phyloP scores from a whole-genome alignment of 2,797 vertebrate species.

The Hapalemur alaotrensis region DNA sequence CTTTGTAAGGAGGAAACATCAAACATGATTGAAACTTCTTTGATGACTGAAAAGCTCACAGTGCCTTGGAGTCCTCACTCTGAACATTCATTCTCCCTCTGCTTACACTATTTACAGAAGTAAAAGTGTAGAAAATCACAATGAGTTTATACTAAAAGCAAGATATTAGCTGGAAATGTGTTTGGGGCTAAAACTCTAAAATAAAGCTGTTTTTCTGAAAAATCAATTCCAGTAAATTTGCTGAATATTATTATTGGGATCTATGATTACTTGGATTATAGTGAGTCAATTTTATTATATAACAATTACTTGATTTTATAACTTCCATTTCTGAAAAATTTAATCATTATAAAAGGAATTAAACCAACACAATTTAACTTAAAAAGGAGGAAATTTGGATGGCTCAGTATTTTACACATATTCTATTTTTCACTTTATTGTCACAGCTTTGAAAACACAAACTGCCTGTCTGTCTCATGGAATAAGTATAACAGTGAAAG shows the following conservation, averaged over 20 bases:
- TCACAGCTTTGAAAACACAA: neutral
- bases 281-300: neutral
- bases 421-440: constrained; percentile 24
- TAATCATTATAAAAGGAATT: neutral
- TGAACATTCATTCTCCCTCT: neutral
- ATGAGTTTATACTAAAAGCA: neutral
- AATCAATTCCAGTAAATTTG: neutral
- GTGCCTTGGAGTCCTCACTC: neutral
- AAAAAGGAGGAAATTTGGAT: neutral
- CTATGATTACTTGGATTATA: neutral
- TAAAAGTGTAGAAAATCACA: neutral
- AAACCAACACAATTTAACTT: neutral
- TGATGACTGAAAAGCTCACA: constrained; percentile 35
- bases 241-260: neutral
- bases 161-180: neutral
- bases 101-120: neutral
- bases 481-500: neutral
- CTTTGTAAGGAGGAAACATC: neutral
- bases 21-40: constrained; percentile 15
- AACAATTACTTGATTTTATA: neutral
- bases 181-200: neutral
- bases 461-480: neutral
- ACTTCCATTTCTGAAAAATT: neutral
- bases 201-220: neutral
- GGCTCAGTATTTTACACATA: neutral